phyloP scores from a whole-genome alignment of 2,113 vertebrate species.

The Muscicapa adusta region DNA sequence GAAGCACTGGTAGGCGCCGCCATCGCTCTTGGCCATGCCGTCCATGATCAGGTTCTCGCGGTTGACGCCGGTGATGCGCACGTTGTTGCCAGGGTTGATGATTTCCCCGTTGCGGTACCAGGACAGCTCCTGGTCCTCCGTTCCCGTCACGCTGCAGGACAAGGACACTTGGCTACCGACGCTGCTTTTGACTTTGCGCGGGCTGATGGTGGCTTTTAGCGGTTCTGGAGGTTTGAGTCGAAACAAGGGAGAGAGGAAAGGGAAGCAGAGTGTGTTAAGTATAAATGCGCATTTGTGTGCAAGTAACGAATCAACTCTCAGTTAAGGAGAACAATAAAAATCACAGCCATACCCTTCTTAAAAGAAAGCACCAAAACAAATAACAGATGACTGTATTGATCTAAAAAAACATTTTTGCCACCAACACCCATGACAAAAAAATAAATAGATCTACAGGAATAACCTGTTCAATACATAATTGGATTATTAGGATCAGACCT shows the following conservation, averaged over 20 bases:
- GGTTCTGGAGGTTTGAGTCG: conserved; percentile 75
- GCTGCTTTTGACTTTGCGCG: conserved; percentile 93
- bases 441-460: neutral
- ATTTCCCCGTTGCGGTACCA: conserved; percentile 97
- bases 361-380: neutral
- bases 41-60: conserved; percentile 95
- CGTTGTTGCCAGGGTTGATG: conserved; percentile 89
- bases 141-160: conserved; percentile 91
- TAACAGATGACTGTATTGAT: neutral
- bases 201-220: conserved; percentile 92
- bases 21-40: conserved; percentile 95
- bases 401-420: neutral
- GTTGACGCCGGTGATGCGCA: conserved; percentile 87
- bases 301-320: neutral
- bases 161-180: conserved; percentile 96
- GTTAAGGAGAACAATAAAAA: neutral
- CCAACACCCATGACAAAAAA: neutral
- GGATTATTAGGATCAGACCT: neutral
- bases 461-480: neutral
- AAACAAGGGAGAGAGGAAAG: neutral
- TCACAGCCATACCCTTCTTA: neutral
- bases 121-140: conserved; percentile 90
- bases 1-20: conserved; percentile 97
- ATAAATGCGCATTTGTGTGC: neutral
- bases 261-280: neutral